A percentile compares a stretch with the other conserved stretches of the same genome.
Conservation (phyloP, 2,888 invertebrate species). For the Pogonocherus hispidulus region DNA sequence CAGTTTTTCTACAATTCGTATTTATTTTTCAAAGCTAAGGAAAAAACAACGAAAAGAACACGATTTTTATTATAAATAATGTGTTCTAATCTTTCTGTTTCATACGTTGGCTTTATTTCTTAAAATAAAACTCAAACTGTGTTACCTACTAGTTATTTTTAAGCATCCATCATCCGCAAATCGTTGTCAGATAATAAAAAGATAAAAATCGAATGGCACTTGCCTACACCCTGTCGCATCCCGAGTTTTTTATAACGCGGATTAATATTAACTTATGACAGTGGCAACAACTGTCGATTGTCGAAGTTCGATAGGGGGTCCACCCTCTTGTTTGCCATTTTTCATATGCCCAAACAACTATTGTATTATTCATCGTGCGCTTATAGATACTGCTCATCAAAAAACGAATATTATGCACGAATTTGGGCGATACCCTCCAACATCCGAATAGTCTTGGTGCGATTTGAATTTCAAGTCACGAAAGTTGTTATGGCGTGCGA, state of each 20-base stretch:
- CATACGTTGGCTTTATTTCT: too few relatives aligned
- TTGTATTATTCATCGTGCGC: slow-evolving; percentile 43
- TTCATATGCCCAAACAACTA: slow-evolving; percentile 32
- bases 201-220: too few relatives aligned
- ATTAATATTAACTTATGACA: slow-evolving; percentile 2
- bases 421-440: neutral
- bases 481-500: neutral
- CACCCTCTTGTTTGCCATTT: slow-evolving; percentile 20
- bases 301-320: neutral
- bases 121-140: too few relatives aligned
- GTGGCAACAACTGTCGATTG: slow-evolving; percentile 24
- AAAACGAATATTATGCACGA: neutral
- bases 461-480: slow-evolving; percentile 4
- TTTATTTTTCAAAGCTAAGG: too few relatives aligned
- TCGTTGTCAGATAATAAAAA: too few relatives aligned
- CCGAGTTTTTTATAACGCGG: neutral
- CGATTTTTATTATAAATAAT: neutral
- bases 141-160: too few relatives aligned
- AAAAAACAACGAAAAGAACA: too few relatives aligned
- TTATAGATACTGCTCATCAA: slow-evolving; percentile 26
- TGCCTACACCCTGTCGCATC: neutral
- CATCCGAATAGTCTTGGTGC: neutral
- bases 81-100: too few relatives aligned
- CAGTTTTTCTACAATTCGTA: too few relatives aligned
- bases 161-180: too few relatives aligned